A percentile compares a stretch with the other conserved stretches of the same genome.
These are phyloP conservation scores for Panthera tigris DNA, from an alignment of 2,113 vertebrate species.

Conservation along the genomic window DNA sequence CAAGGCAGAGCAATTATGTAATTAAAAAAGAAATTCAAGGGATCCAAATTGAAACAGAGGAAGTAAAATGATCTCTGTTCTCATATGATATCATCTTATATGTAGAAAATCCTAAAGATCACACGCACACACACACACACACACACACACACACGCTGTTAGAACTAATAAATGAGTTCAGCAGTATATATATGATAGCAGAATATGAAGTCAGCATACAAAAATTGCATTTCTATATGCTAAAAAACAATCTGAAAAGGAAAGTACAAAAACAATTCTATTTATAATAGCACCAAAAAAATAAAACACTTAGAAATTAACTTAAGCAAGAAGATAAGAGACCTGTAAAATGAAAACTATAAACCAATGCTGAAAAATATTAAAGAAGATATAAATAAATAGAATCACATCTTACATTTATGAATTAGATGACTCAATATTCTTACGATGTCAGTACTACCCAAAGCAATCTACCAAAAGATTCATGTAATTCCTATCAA, in stretches of 20 bases:
- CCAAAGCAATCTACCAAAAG: background rate
- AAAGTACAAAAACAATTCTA: background rate
- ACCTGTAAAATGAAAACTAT: background rate
- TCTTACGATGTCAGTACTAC: background rate
- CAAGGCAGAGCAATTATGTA: background rate
- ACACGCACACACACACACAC: background rate
- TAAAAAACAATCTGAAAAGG: background rate
- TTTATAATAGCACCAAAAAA: background rate
- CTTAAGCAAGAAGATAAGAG: background rate
- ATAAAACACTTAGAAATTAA: background rate
- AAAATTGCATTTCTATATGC: background rate
- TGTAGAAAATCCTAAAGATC: background rate
- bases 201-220: background rate
- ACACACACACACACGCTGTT: background rate
- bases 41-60: background rate
- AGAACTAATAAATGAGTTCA: background rate
- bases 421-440: background rate
- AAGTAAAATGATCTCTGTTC: background rate
- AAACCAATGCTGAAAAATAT: background rate
- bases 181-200: background rate
- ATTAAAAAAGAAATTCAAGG: background rate
- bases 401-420: background rate
- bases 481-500: background rate
- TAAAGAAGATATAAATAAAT: background rate
- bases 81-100: background rate